Base-by-base conservation (phyloP, 2,113 vertebrate genomes). In the Crotalus horridus region DNA sequence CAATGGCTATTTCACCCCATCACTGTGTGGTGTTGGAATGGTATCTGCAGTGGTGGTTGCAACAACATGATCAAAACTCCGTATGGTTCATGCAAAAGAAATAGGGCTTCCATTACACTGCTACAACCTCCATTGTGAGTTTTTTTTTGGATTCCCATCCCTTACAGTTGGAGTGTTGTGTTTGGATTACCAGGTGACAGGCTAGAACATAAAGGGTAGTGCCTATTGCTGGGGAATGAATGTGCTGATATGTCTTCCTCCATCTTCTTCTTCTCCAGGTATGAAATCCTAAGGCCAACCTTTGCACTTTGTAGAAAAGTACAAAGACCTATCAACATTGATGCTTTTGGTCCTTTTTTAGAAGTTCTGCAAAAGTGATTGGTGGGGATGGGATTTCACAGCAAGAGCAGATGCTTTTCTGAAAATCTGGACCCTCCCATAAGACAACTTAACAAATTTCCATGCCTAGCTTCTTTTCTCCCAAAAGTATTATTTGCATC, bases 401-500 rank as follows among this genome's bases (percentile, higher is more conserved):
- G 69, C 6, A 23, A 55, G 51, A 24, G 39, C 23, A 81, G 53
- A 7, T 24, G 4, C 33, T 15, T 15, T 56, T 33, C 12, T 55
- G 33, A 81, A 55, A 46, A 85, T 39, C 11, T 24, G 1, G 26
- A 10, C 17, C 15, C 6, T 91, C 90, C 43, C 0, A 0, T 64
- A 17, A 58, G 74, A 58, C 24, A 91, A 17, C 29, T 55, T 85
- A 1, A 2, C 21, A 61, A 88, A 90, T 23, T 85, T 64, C 39
- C 61, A 85, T 74, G 89, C 59, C 51, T 81, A 26, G 13, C 0
- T 86, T 21, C 10, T 51, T n/a, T 4, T 90, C 69, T 69, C 26
- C 81, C 94, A 93, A 90, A 91, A 81, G 6, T 87, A 87, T 91
- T 95, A 94, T 93, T 91, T 92, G 56, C 43, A 59, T 56, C 74